Percentiles rank a stretch among this genome's conserved stretches.
Evolutionary conservation across 2,888 invertebrate species (phyloP).

Genomic region (Polydrusus cervinus): DNA sequence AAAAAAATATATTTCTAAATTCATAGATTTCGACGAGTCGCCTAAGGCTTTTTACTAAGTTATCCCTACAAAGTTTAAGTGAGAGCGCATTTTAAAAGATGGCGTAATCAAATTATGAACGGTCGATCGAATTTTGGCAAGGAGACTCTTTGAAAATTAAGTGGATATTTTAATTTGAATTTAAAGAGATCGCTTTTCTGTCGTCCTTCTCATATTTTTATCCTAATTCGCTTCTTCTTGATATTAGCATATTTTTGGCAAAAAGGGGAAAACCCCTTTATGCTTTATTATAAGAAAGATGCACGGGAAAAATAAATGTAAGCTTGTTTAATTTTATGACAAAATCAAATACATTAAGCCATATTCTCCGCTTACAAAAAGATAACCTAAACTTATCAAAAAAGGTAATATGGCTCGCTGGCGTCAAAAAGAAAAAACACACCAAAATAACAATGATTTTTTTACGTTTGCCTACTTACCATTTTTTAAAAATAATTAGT

Average conservation of each 20-base stretch:
- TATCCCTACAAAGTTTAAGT: slow-evolving; percentile 29
- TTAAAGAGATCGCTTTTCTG: slow-evolving; percentile 25
- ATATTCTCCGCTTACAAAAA: too few relatives aligned
- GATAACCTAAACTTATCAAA: too few relatives aligned
- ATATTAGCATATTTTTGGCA: slow-evolving; percentile 3
- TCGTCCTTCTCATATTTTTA: slow-evolving; percentile 23
- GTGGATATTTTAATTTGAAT: slow-evolving; percentile 46
- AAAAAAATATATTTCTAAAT: too few relatives aligned
- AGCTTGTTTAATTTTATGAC: too few relatives aligned
- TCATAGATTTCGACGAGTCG: background rate
- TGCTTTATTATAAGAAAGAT: background rate
- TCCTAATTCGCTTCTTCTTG: background rate
- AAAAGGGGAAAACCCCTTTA: background rate
- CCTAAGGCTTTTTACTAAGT: slow-evolving; percentile 18
- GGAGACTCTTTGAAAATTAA: slow-evolving; percentile 44
- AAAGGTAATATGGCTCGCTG: too few relatives aligned
- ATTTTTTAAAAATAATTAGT: too few relatives aligned
- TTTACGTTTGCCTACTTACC: too few relatives aligned
- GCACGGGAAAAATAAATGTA: too few relatives aligned
- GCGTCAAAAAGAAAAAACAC: too few relatives aligned
- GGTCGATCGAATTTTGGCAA: slow-evolving; percentile 41
- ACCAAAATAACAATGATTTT: too few relatives aligned
- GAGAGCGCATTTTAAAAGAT: slow-evolving; percentile 34
- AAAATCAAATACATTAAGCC: too few relatives aligned
- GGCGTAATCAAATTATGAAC: slow-evolving; percentile 43